These are phyloP conservation scores for Dromiciops gliroides DNA, from an alignment of 2,113 vertebrate genomes.

Conservation along the genomic window DNA sequence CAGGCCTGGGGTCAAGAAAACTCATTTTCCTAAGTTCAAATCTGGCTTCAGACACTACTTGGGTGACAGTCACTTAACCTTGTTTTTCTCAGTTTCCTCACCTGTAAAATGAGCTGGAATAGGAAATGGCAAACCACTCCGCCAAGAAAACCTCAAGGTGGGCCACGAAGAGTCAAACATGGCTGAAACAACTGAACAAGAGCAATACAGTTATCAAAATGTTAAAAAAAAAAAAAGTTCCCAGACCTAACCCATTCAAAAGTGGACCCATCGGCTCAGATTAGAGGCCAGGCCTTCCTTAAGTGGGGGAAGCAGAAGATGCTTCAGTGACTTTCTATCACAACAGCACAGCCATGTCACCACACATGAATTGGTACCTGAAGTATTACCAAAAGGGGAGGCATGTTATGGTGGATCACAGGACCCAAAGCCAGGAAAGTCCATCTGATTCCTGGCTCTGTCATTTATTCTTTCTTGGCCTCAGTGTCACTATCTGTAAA, in stretches of 20 bases:
- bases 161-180: background rate
- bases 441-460: background rate
- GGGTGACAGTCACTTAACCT: background rate
- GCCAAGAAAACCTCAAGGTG: background rate
- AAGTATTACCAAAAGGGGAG: background rate
- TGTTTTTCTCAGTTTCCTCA: background rate
- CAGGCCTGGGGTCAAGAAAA: background rate
- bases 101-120: background rate
- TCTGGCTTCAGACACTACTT: background rate
- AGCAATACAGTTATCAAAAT: background rate
- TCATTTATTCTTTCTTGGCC: background rate
- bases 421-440: background rate
- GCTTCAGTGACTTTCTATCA: background rate
- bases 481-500: background rate
- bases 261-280: background rate
- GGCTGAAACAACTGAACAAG: background rate
- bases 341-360: background rate
- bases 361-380: background rate
- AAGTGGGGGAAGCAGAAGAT: background rate
- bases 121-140: background rate
- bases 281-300: background rate
- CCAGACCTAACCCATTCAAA: background rate
- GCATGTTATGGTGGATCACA: background rate
- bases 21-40: background rate
- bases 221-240: background rate